Evolutionary conservation across 1,140 invertebrate genomes (phyloP).

Genomic region (Drosophila melanica): DNA sequence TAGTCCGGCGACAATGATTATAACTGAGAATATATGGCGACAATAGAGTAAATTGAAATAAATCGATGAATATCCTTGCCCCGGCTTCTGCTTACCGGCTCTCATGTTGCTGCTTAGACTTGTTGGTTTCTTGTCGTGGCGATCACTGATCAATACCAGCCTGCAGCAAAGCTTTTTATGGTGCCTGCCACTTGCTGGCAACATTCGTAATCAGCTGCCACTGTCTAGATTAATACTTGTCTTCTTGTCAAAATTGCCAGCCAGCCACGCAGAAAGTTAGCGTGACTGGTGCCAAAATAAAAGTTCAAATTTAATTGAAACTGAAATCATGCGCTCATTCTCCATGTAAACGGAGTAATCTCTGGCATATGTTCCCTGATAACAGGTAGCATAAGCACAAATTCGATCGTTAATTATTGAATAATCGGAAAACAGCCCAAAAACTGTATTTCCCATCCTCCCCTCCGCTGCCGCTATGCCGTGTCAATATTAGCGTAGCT

Average conservation of each 20-base stretch:
- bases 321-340: slow-evolving; percentile 38
- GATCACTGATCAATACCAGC: slow-evolving; percentile 57
- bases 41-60: not conserved
- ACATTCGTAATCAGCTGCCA: slow-evolving; percentile 57
- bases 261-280: too few relatives aligned
- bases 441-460: not conserved
- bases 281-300: slow-evolving; percentile 35
- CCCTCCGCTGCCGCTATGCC: not conserved
- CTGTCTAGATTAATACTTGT: slow-evolving; percentile 75
- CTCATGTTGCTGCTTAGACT: slow-evolving; percentile 51
- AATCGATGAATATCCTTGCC: not conserved
- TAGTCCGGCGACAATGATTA: slow-evolving; percentile 50
- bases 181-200: slow-evolving; percentile 46
- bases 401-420: slow-evolving; percentile 10
- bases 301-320: slow-evolving; percentile 55
- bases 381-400: slow-evolving; percentile 35
- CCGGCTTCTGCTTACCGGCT: slow-evolving; percentile 56
- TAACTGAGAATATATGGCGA: slow-evolving; percentile 28
- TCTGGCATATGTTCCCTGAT: slow-evolving; percentile 18
- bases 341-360: slow-evolving; percentile 37
- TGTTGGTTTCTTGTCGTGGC: slow-evolving; percentile 49
- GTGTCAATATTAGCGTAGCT: slow-evolving; percentile 3
- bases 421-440: slow-evolving; percentile 17
- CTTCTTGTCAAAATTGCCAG: slow-evolving; percentile 32
- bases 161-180: slow-evolving; percentile 59